phyloP scores from a whole-genome alignment of 2,888 invertebrate species.

The Eupithecia subumbrata region DNA sequence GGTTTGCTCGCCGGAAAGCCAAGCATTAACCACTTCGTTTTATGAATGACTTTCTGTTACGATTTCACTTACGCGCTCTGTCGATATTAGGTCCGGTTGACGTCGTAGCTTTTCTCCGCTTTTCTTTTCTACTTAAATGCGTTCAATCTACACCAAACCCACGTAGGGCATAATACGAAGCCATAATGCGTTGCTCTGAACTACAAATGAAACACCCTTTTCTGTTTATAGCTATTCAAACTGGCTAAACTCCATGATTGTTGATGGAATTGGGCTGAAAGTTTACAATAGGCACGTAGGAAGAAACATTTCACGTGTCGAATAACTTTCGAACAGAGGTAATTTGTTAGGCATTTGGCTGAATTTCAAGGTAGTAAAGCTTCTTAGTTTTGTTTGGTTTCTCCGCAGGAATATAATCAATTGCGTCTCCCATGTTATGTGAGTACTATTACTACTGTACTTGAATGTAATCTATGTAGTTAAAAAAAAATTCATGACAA shows the following conservation, averaged over 20 bases:
- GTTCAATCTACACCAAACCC: slow-evolving; percentile 30
- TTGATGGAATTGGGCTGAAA: slow-evolving; percentile 69
- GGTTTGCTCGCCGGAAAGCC: slow-evolving; percentile 50
- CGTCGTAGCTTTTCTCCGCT: slow-evolving; percentile 38
- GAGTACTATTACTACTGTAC: background rate
- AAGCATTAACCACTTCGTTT: slow-evolving; percentile 51
- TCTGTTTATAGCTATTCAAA: slow-evolving; percentile 59
- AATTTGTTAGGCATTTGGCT: slow-evolving; percentile 34
- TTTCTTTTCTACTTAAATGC: slow-evolving; percentile 19
- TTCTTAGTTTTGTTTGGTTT: slow-evolving; percentile 8
- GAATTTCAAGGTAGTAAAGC: slow-evolving; percentile 20
- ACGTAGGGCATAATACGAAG: slow-evolving; percentile 35
- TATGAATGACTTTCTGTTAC: slow-evolving; percentile 54
- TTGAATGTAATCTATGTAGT: slow-evolving; percentile 9
- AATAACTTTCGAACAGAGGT: slow-evolving; percentile 54
- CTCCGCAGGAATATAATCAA: background rate
- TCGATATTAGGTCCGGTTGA: slow-evolving; percentile 36
- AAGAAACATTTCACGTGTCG: slow-evolving; percentile 70
- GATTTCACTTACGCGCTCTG: slow-evolving; percentile 40
- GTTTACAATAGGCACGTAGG: slow-evolving; percentile 76
- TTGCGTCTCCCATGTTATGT: background rate
- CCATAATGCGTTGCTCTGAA: slow-evolving; percentile 41
- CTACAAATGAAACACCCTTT: slow-evolving; percentile 51
- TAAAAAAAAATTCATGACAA: background rate
- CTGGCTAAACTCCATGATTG: slow-evolving; percentile 64